Evolutionary conservation across 2,888 invertebrate genomes (phyloP).

Genomic region (Sericinus montela): DNA sequence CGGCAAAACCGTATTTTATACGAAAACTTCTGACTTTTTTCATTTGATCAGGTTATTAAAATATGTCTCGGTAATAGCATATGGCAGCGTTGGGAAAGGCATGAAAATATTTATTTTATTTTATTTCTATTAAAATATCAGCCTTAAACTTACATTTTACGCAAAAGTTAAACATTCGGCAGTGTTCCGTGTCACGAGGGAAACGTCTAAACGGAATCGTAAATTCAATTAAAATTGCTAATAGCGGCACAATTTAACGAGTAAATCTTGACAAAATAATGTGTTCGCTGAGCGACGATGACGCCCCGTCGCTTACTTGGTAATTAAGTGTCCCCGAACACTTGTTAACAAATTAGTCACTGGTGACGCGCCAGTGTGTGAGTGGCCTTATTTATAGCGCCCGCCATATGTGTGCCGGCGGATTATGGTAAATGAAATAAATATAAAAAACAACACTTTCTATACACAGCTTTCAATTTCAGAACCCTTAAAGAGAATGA

Average conservation of each 20-base stretch:
- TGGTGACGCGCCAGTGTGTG: conserved; percentile 46
- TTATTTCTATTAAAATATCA: too few relatives aligned
- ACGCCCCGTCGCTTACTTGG: conserved; percentile 59
- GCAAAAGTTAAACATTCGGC: neutral
- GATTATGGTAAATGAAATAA: conserved; percentile 8
- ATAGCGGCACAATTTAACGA: conserved; percentile 51
- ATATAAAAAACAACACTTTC: neutral
- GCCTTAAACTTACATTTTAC: too few relatives aligned
- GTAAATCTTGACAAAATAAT: conserved; percentile 55
- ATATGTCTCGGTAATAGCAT: too few relatives aligned
- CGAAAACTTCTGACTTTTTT: too few relatives aligned
- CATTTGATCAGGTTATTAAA: too few relatives aligned
- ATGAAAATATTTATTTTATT: too few relatives aligned
- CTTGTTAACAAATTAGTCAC: conserved; percentile 74
- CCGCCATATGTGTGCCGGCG: conserved; percentile 26
- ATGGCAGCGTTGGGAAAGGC: too few relatives aligned
- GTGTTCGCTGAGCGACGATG: conserved; percentile 55
- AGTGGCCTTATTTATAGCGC: conserved; percentile 55
- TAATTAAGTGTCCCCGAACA: conserved; percentile 66
- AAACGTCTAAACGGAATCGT: conserved; percentile 17
- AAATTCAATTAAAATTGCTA: conserved; percentile 52
- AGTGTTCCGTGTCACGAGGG: neutral
- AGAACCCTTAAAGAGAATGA: too few relatives aligned
- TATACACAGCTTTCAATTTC: too few relatives aligned
- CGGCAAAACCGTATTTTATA: too few relatives aligned